Base-by-base conservation (phyloP, 2,113 vertebrate genomes). In the Lepisosteus oculatus region DNA sequence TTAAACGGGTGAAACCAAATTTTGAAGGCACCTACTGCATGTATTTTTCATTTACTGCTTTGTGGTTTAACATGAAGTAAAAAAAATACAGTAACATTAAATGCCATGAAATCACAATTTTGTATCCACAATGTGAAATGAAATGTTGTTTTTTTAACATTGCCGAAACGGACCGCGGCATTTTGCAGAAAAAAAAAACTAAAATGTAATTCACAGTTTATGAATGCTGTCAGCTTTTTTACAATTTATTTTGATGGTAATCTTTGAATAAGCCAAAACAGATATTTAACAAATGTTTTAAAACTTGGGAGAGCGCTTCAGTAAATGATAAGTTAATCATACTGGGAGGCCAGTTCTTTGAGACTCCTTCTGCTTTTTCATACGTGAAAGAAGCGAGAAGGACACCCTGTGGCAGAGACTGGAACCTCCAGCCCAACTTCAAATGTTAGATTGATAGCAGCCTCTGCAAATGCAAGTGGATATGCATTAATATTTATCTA, bases 401-500 rank as follows among this genome's bases (percentile, higher is more conserved):
- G 94, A 94, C 95, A 94, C 94, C 95, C 92, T 94, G 93, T 94
- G 93, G 93, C 90, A 92, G 91, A 89, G 87, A 92, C 81, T 87
- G 93, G 93, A 93, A 95, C 86, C 92, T 85, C 90, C 89, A 47
- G 79, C 81, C 91, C 91, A 89, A 75, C 88, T 88, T 88, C 85
- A 86, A 89, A 88, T 88, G 85, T 84, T 86, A 93, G 93, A 95
- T 94, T 95, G 95, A 96, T 94, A 92, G 94, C 91, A 89, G 92
- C 92, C 84, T 93, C 91, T 94, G 92, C 91, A 94, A 96, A 96
- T 94, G 93, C 91, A 91, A 94, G 93, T 93, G 92, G 91, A 92
- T 92, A 83, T 90, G 93, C 95, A 97, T 99, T 95, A 98, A 99
- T 97, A 98, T 98, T 98, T 96, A 98, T 97, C 94, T 90, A 90